Percentiles rank a stretch among this genome's conserved stretches.
phyloP scores from a whole-genome alignment of 2,797 vertebrate species.

The Benthosema pterotum region DNA sequence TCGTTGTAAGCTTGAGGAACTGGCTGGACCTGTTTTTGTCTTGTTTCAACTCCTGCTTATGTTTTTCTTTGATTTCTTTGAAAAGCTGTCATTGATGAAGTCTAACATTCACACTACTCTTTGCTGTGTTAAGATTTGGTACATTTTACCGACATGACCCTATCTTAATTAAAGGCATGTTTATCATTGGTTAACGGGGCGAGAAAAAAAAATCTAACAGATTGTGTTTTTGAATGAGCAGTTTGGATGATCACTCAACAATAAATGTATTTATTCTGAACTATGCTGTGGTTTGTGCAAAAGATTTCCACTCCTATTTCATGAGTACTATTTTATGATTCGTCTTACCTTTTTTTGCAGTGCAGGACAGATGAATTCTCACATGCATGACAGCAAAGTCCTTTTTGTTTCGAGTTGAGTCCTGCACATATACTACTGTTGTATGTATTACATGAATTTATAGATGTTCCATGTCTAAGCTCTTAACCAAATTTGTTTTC shows the following conservation, averaged over 20 bases:
- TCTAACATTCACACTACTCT: neutral
- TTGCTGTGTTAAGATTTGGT: neutral
- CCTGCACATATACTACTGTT: slow-evolving; percentile 21
- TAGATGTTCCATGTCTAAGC: slow-evolving; percentile 50
- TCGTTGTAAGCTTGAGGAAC: neutral
- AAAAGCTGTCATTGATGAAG: neutral
- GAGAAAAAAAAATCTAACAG: neutral
- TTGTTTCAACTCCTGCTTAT: neutral
- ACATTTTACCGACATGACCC: neutral
- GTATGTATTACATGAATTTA: slow-evolving; percentile 31
- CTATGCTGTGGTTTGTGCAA: neutral
- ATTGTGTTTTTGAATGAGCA: neutral
- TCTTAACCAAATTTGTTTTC: slow-evolving; percentile 69
- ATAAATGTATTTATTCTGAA: neutral
- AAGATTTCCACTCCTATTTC: neutral
- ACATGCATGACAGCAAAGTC: slow-evolving; percentile 38
- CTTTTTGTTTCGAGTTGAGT: slow-evolving; percentile 10
- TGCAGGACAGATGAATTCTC: neutral
- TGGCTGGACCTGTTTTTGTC: neutral
- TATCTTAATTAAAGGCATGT: neutral
- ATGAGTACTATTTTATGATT: no score
- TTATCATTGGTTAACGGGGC: neutral
- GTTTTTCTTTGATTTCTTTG: neutral
- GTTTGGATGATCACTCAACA: neutral
- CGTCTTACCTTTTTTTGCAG: slow-evolving; percentile 19